These are phyloP conservation scores for Drosophila watanabei DNA, from an alignment of 1,140 invertebrate species.

Conservation along the genomic window DNA sequence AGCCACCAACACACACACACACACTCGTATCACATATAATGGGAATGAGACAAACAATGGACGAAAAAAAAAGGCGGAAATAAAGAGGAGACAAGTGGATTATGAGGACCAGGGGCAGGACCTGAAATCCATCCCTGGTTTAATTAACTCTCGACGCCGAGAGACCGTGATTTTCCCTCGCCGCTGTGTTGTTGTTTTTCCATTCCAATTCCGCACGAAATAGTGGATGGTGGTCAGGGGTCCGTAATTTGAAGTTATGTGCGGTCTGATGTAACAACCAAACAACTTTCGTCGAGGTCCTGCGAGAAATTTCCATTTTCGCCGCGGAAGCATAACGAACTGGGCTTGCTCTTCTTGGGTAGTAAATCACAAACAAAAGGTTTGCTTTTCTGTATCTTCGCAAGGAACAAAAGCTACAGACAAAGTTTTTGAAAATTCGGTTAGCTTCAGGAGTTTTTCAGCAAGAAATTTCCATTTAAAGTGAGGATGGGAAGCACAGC, in stretches of 20 bases:
- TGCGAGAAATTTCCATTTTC: conserved; percentile 46
- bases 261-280: conserved; percentile 69
- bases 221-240: conserved; percentile 33
- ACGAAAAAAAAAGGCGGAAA: conserved; percentile 35
- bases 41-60: conserved; percentile 44
- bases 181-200: conserved; percentile 4
- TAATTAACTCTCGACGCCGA: conserved; percentile 43
- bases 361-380: conserved; percentile 28
- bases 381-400: background rate
- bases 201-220: conserved; percentile 12
- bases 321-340: conserved; percentile 32
- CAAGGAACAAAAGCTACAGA: conserved; percentile 6
- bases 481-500: background rate
- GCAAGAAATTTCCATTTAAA: conserved; percentile 14
- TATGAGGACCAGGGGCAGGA: conserved; percentile 16
- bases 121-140: conserved; percentile 44
- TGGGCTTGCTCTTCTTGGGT: conserved; percentile 15
- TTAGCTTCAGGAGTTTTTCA: background rate
- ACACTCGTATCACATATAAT: conserved; percentile 16
- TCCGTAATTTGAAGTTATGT: conserved; percentile 76
- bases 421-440: conserved; percentile 18
- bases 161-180: conserved; percentile 37
- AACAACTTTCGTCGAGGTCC: conserved; percentile 35
- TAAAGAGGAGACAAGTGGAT: conserved; percentile 34
- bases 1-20: conserved; percentile 4